Evolutionary conservation across 2,888 invertebrate species (phyloP).

Genomic region (Callimorpha dominula): DNA sequence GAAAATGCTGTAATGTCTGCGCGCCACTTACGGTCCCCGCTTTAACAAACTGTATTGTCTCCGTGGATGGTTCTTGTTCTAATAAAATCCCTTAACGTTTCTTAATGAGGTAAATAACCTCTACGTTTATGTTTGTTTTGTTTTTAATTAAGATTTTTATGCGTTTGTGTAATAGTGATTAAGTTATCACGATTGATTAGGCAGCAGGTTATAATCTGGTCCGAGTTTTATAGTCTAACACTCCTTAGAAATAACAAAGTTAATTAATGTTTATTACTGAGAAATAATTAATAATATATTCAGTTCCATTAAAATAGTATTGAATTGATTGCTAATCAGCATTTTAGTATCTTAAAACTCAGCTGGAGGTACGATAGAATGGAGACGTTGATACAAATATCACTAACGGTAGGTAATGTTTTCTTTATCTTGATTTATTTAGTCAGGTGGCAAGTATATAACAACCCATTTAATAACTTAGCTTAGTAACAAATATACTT

Average conservation of each 20-base stretch:
- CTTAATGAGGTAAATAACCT: slow-evolving; percentile 77
- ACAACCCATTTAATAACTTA: no score
- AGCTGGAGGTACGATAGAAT: not conserved
- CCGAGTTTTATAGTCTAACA: slow-evolving; percentile 23
- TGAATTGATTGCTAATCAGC: slow-evolving; percentile 2
- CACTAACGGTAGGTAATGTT: not conserved
- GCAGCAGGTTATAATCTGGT: slow-evolving; percentile 18
- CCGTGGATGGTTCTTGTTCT: slow-evolving; percentile 79
- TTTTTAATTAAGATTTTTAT: slow-evolving; percentile 53
- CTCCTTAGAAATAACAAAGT: slow-evolving; percentile 15
- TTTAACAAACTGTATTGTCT: slow-evolving; percentile 78
- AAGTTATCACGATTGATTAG: slow-evolving; percentile 40
- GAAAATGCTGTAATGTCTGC: slow-evolving; percentile 80
- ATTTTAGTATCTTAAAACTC: not conserved
- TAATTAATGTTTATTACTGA: slow-evolving; percentile 7
- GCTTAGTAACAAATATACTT: no score
- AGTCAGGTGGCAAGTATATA: not conserved
- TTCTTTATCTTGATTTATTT: not conserved
- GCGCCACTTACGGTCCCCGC: slow-evolving; percentile 76
- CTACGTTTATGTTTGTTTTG: slow-evolving; percentile 56
- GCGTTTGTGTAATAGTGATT: slow-evolving; percentile 47
- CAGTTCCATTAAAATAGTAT: slow-evolving; percentile 9
- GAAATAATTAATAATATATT: slow-evolving; percentile 15
- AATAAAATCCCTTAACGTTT: slow-evolving; percentile 79
- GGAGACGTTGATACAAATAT: not conserved